Percentiles rank a stretch among this genome's conserved stretches.
These are phyloP conservation scores for Ibidorhyncha struthersii DNA, from an alignment of 2,113 vertebrate species.

Conservation along the genomic window DNA sequence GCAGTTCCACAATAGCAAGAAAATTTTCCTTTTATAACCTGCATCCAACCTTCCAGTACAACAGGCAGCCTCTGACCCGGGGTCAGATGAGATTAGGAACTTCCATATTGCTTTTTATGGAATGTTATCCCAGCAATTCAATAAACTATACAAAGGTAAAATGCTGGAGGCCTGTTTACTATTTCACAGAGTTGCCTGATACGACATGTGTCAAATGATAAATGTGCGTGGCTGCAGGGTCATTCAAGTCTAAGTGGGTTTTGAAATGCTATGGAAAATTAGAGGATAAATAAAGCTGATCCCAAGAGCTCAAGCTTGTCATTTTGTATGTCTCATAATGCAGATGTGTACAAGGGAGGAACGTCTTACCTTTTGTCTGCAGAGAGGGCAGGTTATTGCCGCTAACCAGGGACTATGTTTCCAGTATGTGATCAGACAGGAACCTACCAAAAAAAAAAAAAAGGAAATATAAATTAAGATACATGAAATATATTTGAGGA, in stretches of 20 bases:
- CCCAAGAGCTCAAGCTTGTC: background rate
- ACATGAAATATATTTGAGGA: background rate
- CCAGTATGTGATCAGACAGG: conserved; percentile 84
- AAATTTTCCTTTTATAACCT: background rate
- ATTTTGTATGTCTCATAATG: background rate
- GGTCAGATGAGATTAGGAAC: background rate
- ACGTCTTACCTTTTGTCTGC: conserved; percentile 81
- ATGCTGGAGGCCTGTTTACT: conserved; percentile 5
- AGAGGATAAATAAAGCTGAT: background rate
- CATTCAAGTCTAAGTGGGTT: background rate
- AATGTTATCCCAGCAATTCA: background rate
- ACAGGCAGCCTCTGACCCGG: background rate
- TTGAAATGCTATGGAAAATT: conserved; percentile 9
- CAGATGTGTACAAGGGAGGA: background rate
- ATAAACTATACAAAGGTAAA: background rate
- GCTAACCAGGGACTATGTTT: conserved; percentile 83
- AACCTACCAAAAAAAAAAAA: conserved; percentile 59
- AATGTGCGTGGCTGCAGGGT: background rate
- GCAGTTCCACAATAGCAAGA: background rate
- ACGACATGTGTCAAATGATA: background rate
- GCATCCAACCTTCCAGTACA: background rate
- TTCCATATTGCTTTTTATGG: background rate
- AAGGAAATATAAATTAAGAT: background rate
- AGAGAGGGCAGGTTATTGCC: conserved; percentile 84
- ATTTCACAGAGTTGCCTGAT: background rate